Conservation (phyloP, 2,113 vertebrate species). For the Ciconia maguari region DNA sequence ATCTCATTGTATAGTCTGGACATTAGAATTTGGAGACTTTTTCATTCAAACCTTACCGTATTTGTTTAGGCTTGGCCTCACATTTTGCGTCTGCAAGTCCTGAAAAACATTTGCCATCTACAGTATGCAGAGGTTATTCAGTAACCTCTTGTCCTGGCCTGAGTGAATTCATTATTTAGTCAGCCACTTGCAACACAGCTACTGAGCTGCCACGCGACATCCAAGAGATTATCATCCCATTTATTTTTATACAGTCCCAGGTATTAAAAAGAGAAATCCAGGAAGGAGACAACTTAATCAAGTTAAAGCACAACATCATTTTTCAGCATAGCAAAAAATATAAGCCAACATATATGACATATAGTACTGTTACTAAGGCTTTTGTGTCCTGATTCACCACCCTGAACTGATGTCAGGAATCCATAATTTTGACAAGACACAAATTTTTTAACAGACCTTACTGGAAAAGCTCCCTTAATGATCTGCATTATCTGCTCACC, state of each 20-base stretch:
- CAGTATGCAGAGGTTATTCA: not conserved
- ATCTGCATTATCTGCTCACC: not conserved
- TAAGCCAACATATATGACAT: not conserved
- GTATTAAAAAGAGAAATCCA: not conserved
- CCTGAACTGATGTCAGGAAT: not conserved
- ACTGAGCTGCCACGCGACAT: not conserved
- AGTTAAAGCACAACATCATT: not conserved
- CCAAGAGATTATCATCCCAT: not conserved
- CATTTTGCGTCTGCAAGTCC: not conserved
- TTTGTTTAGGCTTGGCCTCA: not conserved
- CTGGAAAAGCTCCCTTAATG: not conserved
- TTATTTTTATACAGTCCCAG: not conserved
- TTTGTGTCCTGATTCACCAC: not conserved
- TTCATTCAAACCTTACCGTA: not conserved
- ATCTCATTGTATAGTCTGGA: constrained; percentile 38
- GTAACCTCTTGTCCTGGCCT: not conserved
- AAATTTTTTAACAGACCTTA: not conserved
- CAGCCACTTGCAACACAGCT: not conserved
- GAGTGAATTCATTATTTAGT: not conserved
- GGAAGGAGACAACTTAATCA: not conserved
- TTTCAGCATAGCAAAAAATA: not conserved
- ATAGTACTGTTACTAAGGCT: not conserved
- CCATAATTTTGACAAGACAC: not conserved
- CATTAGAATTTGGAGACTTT: not conserved
- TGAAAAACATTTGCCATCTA: not conserved